phyloP scores from a whole-genome alignment of 92 coral and sea anemone species.

The Umimayanthus kanabou region DNA sequence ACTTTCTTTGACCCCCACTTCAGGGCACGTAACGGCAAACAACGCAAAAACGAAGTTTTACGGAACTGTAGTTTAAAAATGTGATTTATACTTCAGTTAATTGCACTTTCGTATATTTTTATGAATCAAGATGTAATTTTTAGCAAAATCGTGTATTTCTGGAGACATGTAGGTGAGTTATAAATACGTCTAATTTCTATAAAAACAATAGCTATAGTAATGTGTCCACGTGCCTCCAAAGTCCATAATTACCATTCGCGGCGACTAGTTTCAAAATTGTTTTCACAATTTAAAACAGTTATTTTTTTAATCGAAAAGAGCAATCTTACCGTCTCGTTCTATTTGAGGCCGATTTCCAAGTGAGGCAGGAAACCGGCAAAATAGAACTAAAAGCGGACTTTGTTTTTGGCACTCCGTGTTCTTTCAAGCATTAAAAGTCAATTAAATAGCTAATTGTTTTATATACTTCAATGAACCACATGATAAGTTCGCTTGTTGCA shows the following conservation, averaged over 20 bases:
- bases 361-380: too few species aligned
- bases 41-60: not conserved
- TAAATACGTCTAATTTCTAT: too few species aligned
- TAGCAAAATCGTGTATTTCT: not conserved
- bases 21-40: not conserved
- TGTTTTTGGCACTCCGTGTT: not conserved
- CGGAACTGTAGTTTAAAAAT: not conserved
- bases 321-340: not conserved
- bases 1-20: not conserved
- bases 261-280: not conserved
- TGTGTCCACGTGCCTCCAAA: not conserved
- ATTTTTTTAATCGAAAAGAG: not conserved
- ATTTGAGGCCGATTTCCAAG: not conserved
- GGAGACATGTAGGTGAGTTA: not conserved
- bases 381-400: too few species aligned
- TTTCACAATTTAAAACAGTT: not conserved
- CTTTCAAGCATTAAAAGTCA: too few species aligned
- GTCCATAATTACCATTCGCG: too few species aligned
- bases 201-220: not conserved
- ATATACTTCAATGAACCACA: not conserved
- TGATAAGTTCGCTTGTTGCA: not conserved
- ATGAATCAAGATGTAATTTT: not conserved
- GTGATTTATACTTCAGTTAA: not conserved
- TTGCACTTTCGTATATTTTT: not conserved
- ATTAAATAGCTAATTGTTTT: not conserved